phyloP scores from a whole-genome alignment of 2,797 vertebrate genomes.

The Myotis planiceps region DNA sequence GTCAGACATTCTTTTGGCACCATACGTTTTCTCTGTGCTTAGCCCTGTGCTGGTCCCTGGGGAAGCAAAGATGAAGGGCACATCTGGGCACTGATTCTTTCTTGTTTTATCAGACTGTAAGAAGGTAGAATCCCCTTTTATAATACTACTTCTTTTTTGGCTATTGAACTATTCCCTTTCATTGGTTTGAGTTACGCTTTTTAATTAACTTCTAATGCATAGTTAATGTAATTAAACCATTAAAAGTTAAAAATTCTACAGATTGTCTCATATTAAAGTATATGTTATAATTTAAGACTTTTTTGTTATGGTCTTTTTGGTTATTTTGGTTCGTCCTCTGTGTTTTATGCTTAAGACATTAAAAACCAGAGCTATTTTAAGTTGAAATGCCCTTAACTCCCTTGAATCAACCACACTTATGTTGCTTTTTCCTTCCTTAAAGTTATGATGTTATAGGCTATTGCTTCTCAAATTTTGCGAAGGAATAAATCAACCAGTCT shows the following conservation, averaged over 20 bases:
- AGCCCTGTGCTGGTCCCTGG: background rate
- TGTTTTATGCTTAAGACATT: constrained; percentile 1
- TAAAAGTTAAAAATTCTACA: background rate
- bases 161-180: background rate
- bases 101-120: background rate
- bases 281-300: background rate
- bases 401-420: background rate
- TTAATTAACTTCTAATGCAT: background rate
- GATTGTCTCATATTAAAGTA: background rate
- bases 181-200: background rate
- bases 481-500: background rate
- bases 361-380: constrained; percentile 7
- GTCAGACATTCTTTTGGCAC: background rate
- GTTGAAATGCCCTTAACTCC: background rate
- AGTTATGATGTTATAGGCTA: background rate
- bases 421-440: background rate
- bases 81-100: background rate
- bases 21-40: background rate
- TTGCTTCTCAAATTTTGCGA: constrained; percentile 8
- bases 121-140: background rate
- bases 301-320: background rate
- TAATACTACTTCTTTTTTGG: background rate
- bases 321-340: background rate
- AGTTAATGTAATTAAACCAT: background rate
- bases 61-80: background rate